Evolutionary conservation across 2,888 invertebrate genomes (phyloP).

Genomic region (Leptinotarsa peninsularis): DNA sequence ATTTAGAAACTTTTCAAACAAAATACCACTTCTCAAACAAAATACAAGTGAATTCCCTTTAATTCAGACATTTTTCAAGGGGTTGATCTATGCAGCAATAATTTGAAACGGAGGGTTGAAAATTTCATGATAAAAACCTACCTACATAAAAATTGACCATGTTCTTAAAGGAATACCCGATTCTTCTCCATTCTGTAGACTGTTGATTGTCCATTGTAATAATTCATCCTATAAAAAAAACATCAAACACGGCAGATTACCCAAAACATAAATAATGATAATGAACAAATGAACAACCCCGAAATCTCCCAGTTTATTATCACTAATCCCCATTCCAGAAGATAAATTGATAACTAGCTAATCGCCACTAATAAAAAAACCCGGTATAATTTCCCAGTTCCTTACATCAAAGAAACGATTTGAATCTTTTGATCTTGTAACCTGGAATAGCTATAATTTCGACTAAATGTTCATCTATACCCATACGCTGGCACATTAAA

Average conservation of each 20-base stretch:
- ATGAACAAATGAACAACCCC: not conserved
- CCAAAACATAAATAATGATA: slow-evolving; percentile 18
- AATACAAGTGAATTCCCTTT: too few relatives aligned
- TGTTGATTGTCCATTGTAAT: too few relatives aligned
- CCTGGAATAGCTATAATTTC: slow-evolving; percentile 53
- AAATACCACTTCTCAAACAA: too few relatives aligned
- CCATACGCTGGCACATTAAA: slow-evolving; percentile 57
- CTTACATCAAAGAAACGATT: slow-evolving; percentile 30
- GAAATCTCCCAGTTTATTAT: slow-evolving; percentile 30
- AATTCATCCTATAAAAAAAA: too few relatives aligned
- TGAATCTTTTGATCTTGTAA: slow-evolving; percentile 22
- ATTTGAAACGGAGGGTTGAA: too few relatives aligned
- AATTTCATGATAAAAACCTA: too few relatives aligned
- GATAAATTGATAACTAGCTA: slow-evolving; percentile 24
- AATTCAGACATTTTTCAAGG: too few relatives aligned
- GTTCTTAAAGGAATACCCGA: too few relatives aligned
- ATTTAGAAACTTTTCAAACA: too few relatives aligned
- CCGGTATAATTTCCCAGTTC: slow-evolving; percentile 40
- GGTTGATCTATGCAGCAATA: too few relatives aligned
- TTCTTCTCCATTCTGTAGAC: too few relatives aligned
- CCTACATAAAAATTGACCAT: too few relatives aligned
- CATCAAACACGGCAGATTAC: slow-evolving; percentile 3
- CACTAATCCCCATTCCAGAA: slow-evolving; percentile 3
- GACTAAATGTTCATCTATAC: slow-evolving; percentile 58
- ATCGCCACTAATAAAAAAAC: slow-evolving; percentile 16